Conservation (phyloP, 2,113 vertebrate species). For the Clarias magur region DNA sequence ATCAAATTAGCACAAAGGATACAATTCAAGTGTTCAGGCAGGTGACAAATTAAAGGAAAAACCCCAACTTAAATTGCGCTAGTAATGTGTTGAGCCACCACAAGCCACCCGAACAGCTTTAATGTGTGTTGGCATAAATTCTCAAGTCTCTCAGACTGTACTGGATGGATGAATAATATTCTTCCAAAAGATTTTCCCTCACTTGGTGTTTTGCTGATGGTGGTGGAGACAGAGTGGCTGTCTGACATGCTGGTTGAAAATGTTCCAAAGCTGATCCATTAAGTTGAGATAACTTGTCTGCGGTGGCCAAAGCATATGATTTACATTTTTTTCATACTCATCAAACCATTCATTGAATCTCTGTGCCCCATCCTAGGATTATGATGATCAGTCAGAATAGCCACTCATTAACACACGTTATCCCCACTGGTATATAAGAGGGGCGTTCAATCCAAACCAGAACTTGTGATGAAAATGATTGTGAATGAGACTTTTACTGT, state of each 20-base stretch:
- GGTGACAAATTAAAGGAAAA: slow-evolving; percentile 7
- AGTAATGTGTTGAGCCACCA: not conserved
- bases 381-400: not conserved
- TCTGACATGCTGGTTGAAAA: not conserved
- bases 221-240: not conserved
- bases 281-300: not conserved
- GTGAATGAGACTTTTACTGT: no score
- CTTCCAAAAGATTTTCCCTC: not conserved
- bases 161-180: not conserved
- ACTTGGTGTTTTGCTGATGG: not conserved
- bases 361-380: not conserved
- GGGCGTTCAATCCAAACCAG: no score
- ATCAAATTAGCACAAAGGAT: slow-evolving; percentile 24
- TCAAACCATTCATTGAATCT: not conserved
- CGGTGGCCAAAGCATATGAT: not conserved
- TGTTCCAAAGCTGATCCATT: not conserved
- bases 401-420: not conserved
- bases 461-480: no score
- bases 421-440: no score
- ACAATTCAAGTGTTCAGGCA: slow-evolving; percentile 2
- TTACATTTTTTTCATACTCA: not conserved
- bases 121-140: not conserved
- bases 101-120: not conserved
- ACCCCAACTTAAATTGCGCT: not conserved
- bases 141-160: not conserved